phyloP scores from a whole-genome alignment of 1,140 invertebrate species.

The Nomia melanderi region DNA sequence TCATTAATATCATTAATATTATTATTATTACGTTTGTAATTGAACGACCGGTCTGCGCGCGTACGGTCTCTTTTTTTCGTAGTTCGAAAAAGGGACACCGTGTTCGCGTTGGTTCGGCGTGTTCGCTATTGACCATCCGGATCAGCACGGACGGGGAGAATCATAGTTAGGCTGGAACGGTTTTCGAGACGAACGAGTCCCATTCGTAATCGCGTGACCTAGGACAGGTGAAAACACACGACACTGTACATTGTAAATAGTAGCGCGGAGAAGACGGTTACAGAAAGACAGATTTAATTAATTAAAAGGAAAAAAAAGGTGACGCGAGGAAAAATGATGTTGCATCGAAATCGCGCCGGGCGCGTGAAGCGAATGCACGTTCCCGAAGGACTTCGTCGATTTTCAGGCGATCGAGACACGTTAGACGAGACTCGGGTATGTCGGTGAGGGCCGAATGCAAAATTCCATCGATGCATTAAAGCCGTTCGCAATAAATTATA shows the following conservation, averaged over 20 bases:
- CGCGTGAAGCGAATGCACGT: slow-evolving; percentile 50
- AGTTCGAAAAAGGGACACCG: neutral
- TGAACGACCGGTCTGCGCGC: neutral
- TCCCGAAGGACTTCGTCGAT: slow-evolving; percentile 25
- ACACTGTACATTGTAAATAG: slow-evolving; percentile 81
- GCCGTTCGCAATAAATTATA: neutral
- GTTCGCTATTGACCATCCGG: no score
- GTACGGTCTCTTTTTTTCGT: neutral
- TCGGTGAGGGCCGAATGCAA: neutral
- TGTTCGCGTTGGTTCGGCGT: no score
- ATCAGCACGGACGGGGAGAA: neutral
- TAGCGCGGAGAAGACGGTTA: slow-evolving; percentile 71
- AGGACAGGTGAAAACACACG: slow-evolving; percentile 74
- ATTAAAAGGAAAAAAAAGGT: slow-evolving; percentile 55
- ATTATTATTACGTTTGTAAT: slow-evolving; percentile 5
- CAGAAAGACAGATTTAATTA: slow-evolving; percentile 67
- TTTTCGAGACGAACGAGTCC: slow-evolving; percentile 36
- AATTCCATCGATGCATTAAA: neutral
- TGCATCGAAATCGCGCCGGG: slow-evolving; percentile 50
- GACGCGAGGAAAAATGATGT: slow-evolving; percentile 33
- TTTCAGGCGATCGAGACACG: neutral
- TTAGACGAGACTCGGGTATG: neutral
- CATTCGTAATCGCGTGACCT: slow-evolving; percentile 65
- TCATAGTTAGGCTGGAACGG: slow-evolving; percentile 17
- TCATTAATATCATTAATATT: neutral